These are phyloP conservation scores for Hylyphantes graminicola DNA, from an alignment of 1,140 invertebrate species.

Conservation along the genomic window DNA sequence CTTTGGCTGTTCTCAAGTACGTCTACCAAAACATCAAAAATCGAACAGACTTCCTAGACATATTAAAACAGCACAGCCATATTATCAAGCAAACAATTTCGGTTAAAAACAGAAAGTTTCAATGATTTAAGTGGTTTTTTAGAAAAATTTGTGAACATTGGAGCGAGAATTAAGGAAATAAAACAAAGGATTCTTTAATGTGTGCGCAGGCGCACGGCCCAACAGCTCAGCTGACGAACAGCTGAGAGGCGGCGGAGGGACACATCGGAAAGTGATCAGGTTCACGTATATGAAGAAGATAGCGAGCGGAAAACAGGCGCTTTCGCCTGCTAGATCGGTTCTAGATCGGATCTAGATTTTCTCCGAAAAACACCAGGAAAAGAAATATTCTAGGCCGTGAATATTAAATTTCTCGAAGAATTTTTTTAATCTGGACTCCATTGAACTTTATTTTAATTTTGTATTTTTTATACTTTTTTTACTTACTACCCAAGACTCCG, in stretches of 20 bases:
- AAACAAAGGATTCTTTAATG: conserved; percentile 46
- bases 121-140: not conserved
- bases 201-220: conserved; percentile 11
- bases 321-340: conserved; percentile 51
- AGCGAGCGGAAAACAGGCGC: conserved; percentile 14
- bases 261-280: conserved; percentile 59
- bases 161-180: not conserved
- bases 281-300: conserved; percentile 47
- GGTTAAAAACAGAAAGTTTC: not conserved
- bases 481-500: not conserved
- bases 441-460: conserved; percentile 32
- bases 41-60: conserved; percentile 44
- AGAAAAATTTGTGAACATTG: not conserved
- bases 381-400: not conserved
- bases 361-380: conserved; percentile 21
- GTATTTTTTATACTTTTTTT: conserved; percentile 56
- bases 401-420: conserved; percentile 4
- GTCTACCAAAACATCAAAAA: conserved; percentile 42
- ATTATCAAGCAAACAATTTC: not conserved
- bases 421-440: not conserved
- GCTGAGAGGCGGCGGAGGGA: conserved; percentile 47
- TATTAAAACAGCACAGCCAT: not conserved
- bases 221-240: conserved; percentile 43
- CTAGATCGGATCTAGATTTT: conserved; percentile 1
- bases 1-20: conserved; percentile 32